Percentiles rank a stretch among this genome's conserved stretches.
phyloP scores from a whole-genome alignment of 2,888 invertebrate species.

The Limnephilus auricula region DNA sequence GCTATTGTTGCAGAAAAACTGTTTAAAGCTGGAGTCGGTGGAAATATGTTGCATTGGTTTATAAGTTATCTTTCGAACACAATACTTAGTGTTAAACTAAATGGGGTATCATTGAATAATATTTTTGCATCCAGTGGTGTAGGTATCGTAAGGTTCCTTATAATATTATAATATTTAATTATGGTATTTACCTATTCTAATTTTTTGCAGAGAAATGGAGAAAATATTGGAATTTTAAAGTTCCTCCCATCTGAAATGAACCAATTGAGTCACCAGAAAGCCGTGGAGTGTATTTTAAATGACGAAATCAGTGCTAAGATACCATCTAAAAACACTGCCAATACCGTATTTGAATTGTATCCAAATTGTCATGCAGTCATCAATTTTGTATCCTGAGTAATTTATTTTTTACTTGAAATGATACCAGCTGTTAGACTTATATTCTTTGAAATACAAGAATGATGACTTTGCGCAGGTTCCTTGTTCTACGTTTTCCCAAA shows the following conservation, averaged over 20 bases:
- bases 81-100: too few species aligned
- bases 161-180: neutral
- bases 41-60: too few species aligned
- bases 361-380: slow-evolving; percentile 75
- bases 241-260: slow-evolving; percentile 71
- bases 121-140: too few species aligned
- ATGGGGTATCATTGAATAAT: too few species aligned
- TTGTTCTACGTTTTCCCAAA: neutral
- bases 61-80: too few species aligned
- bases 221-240: slow-evolving; percentile 73
- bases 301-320: slow-evolving; percentile 71
- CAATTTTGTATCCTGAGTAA: slow-evolving; percentile 69
- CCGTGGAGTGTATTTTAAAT: slow-evolving; percentile 72
- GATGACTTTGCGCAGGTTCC: neutral
- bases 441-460: neutral
- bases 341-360: slow-evolving; percentile 72
- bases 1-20: too few species aligned
- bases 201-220: slow-evolving; percentile 74
- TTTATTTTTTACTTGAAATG: slow-evolving; percentile 66
- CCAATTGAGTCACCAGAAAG: slow-evolving; percentile 71
- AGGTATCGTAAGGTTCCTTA: too few species aligned
- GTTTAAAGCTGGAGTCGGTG: too few species aligned
- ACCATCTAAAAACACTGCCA: slow-evolving; percentile 70
- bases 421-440: neutral
- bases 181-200: neutral